Base-by-base conservation (phyloP, 37 sponge, comb jelly and placozoan genomes). In the Spongia lamella region DNA sequence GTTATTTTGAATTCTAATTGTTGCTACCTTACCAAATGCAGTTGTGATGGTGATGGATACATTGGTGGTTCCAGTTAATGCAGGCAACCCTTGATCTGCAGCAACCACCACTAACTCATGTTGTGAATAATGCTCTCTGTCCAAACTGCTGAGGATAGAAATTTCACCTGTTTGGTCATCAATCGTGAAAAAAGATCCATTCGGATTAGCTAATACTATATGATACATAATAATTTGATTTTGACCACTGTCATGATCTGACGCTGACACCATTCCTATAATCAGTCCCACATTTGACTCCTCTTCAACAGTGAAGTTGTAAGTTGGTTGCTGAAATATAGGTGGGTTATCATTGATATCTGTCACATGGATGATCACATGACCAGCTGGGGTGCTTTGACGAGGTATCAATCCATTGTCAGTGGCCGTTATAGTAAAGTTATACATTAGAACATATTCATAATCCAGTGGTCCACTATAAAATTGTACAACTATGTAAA, bases 331-430 rank as follows among this genome's bases (percentile, higher is more conserved):
- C 19, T 53, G 21, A 68, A 92, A 92, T 11, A 54, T 37, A 50
- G 93, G 93, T 31, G 62, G 7, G 16, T 81, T 66, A 38, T 76
- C 80, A 33, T 87, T 80, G 43, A 87, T 7, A 57, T 87, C 80
- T 11, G 11, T 27, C 11, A 87, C 70, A 11, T 14, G 22, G 4
- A 87, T 62, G 19, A 38, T 68, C n/a, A 80, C 51, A 0, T 56
- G 20, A 4, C 57, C 49, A 16, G 74, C 54, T 0, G n/a, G 19
- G 38, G 77, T 80, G 33, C 14, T n/a, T 7, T 81, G 70, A 27
- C 47, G 66, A 29, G 52, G 25, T 7, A 54, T 61, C 1, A 36
- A 53, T n/a, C 82, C 76, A 51, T 77, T 72, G 64, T 87, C 87
- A 43, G 13, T 29, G 22, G 79, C 87, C 19, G 29, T 24, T 20